Evolutionary conservation across 2,113 vertebrate species (phyloP), one percentile per base, ranked within the genome.

Genomic region (Cryptotis parvus): DNA sequence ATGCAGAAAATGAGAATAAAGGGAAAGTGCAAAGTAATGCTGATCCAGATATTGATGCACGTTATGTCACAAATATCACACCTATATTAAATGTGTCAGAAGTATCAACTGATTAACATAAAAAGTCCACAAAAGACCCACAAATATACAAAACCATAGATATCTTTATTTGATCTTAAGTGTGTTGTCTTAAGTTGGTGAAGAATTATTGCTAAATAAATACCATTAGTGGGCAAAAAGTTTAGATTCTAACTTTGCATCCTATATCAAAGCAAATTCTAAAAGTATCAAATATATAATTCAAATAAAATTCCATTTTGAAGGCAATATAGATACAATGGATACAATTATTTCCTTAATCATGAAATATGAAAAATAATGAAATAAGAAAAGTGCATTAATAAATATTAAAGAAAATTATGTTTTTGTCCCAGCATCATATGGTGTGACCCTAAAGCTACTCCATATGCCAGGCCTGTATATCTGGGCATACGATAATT

Each of bases 161-260:
- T 63, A 43, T 89, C 18, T 68, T n/a, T 73, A 86, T 18, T 89
- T 86, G 73, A 37, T 65, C 68, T 18, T 81, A 78, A 89, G 52
- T 8, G 8, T 73, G 11, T 29, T 63, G 24, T 33, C 76, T 73
- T 37, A 16, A 92, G 45, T 74, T 26, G 55, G 20, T 55, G 20
- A 52, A 89, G 29, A 33, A 58, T 41, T 65, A 35, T 31, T 76
- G 45, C 39, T 89, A 73, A 82, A n/a, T 81, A 58, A 39, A 86
- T 22, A 78, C 9, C 22, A 80, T 58, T 83, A 84, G n/a, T 73
- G 31, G 52, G 37, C 45, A 7, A 33, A 84, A 86, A 52, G 39
- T 1, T 35, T 72, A 73, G 27, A 75, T 61, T 12, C 3, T 78
- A 66, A 75, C 39, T 80, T 69, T 22, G 84, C 20, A 31, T 2